These are phyloP conservation scores for Phyllostomus hastatus DNA, from an alignment of 2,113 vertebrate genomes.

Conservation along the genomic window DNA sequence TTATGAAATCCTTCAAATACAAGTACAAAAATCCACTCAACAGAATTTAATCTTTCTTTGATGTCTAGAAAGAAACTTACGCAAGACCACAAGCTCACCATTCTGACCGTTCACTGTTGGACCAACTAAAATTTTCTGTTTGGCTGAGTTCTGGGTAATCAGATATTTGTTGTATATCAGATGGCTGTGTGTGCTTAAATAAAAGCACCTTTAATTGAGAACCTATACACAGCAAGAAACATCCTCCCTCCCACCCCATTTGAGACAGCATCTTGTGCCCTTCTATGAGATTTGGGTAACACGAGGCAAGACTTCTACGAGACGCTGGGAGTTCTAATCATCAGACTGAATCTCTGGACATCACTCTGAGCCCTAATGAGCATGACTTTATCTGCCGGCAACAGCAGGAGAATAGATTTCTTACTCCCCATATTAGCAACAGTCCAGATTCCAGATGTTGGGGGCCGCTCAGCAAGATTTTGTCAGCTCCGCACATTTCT, in stretches of 20 bases:
- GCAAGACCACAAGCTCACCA: neutral
- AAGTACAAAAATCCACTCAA: neutral
- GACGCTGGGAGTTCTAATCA: neutral
- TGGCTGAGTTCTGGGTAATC: neutral
- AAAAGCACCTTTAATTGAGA: neutral
- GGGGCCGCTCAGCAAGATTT: neutral
- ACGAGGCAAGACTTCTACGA: neutral
- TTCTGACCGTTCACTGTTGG: too few relatives aligned
- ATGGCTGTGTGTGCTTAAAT: neutral
- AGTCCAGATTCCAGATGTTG: constrained; percentile 65
- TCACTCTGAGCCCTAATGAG: constrained; percentile 50
- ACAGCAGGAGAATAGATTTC: constrained; percentile 39
- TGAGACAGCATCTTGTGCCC: neutral
- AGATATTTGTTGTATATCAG: neutral
- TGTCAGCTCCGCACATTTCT: constrained; percentile 35
- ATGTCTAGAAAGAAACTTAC: neutral
- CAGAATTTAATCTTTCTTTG: neutral
- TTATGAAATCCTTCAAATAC: neutral
- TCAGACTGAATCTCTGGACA: constrained; percentile 9
- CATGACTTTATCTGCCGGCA: neutral
- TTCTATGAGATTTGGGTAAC: neutral
- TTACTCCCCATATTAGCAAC: neutral
- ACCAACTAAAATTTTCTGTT: neutral
- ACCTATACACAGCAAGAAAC: neutral
- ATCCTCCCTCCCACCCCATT: neutral